These are phyloP conservation scores for Gouania willdenowi DNA, from an alignment of 2,797 vertebrate species.

Conservation along the genomic window DNA sequence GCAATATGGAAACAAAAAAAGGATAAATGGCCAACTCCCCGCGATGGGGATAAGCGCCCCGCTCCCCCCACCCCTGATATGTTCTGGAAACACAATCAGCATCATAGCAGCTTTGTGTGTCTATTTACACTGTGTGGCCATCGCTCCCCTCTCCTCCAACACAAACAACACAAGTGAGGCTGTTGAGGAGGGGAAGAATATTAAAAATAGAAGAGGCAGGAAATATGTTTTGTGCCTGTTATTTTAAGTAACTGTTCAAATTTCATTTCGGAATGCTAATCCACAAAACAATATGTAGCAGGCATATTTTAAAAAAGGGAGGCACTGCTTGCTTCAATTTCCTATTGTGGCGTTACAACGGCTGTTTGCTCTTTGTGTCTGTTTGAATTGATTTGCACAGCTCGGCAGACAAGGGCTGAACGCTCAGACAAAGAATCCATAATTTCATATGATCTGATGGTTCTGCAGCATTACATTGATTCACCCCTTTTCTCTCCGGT, in stretches of 20 bases:
- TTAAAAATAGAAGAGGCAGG: conserved; percentile 60
- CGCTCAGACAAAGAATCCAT: conserved; percentile 88
- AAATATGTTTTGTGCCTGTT: conserved; percentile 86
- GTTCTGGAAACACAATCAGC: conserved; percentile 80
- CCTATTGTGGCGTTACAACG: conserved; percentile 77
- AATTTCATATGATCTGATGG: conserved; percentile 91
- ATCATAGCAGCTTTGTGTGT: conserved; percentile 67
- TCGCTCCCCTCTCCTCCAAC: conserved; percentile 65
- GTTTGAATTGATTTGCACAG: conserved; percentile 92
- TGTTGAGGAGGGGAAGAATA: conserved; percentile 45
- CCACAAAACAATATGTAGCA: conserved; percentile 84
- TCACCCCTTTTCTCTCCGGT: conserved; percentile 68
- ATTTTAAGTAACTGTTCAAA: conserved; percentile 88
- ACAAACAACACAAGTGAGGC: conserved; percentile 75
- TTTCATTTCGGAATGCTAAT: conserved; percentile 85
- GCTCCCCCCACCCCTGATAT: conserved; percentile 70
- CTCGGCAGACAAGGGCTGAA: conserved; percentile 87
- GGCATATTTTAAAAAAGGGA: conserved; percentile 78
- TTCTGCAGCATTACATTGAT: conserved; percentile 88
- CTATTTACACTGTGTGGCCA: conserved; percentile 75
- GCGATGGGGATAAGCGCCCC: conserved; percentile 74
- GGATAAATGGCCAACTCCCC: conserved; percentile 73
- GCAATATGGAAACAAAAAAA: conserved; percentile 38
- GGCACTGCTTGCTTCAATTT: conserved; percentile 79
- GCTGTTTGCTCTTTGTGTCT: conserved; percentile 88